Evolutionary conservation across 2,797 vertebrate genomes (phyloP), one percentile per base, ranked within the genome.

Genomic region (Danio choprae): DNA sequence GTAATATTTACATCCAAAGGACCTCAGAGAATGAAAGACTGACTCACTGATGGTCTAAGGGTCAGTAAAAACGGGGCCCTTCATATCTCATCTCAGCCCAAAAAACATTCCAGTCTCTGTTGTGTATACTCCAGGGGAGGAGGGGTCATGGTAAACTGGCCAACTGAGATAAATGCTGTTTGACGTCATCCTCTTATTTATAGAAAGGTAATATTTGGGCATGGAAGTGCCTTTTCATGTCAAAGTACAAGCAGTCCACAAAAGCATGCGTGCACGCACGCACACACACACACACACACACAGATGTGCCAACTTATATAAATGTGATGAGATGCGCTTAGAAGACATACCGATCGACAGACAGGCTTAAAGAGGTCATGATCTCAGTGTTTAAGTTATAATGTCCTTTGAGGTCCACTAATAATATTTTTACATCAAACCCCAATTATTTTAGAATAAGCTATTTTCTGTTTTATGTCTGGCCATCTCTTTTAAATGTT

Each of bases 181-280:
- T 94, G 92, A 95, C 91, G 83, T 97, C 95, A 95, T 89, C 85
- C 84, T 80, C 88, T 95, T 97, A 97, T 97, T 97, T 96, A 95
- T 96, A 97, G 94, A 92, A 87, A 82, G 50, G 89, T 94, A 89
- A 85, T 95, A 94, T 94, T 95, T 94, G 90, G 91, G 89, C 93
- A 91, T 91, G 90, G 92, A 95, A 94, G 89, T 93, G 91, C 88
- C 92, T 95, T 96, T 95, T 94, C 92, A 94, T 93, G 92, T 93
- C 93, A 95, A 95, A 95, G 93, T 86, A 91, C 86, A 86, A 88
- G 91, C 86, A 88, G 87, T 84, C 79, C 88, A 88, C 88, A 88
- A 86, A 88, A 86, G 87, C 82, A 84, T n/a, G 62, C 60, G 29
- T n/a, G 62, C 60, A 29, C 8, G 15, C 48, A 20, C 65, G 71